A percentile compares a stretch with the other conserved stretches of the same genome.
These are phyloP conservation scores for Parnassius glacialis DNA, from an alignment of 2,888 invertebrate species.

Conservation along the genomic window DNA sequence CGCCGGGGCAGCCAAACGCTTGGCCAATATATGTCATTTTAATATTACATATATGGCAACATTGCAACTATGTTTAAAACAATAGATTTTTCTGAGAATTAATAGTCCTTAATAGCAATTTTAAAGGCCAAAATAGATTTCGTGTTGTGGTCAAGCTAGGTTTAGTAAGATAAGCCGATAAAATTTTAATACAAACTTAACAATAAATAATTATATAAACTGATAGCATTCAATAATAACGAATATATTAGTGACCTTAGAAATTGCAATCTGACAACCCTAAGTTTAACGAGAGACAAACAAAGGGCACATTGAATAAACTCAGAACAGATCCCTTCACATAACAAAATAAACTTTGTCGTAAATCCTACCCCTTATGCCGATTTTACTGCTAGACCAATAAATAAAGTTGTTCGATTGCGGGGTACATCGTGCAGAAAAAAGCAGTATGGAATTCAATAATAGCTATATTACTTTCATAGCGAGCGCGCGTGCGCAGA, in stretches of 20 bases:
- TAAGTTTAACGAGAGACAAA: constrained; percentile 45
- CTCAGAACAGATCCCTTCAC: constrained; percentile 56
- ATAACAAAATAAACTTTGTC: constrained; percentile 62
- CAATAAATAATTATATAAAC: too few species aligned
- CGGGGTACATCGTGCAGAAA: constrained; percentile 46
- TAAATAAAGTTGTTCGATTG: constrained; percentile 74
- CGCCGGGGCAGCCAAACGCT: too few species aligned
- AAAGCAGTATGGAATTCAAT: constrained; percentile 43
- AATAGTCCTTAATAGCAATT: too few species aligned
- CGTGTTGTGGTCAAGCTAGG: too few species aligned
- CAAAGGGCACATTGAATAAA: constrained; percentile 61
- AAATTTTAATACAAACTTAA: too few species aligned
- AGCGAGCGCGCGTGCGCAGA: constrained; percentile 48
- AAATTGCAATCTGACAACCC: constrained; percentile 38
- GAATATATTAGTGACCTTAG: background rate
- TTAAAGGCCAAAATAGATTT: too few species aligned
- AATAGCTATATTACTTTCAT: constrained; percentile 61
- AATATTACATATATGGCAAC: too few species aligned
- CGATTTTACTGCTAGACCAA: constrained; percentile 67
- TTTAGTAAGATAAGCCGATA: too few species aligned
- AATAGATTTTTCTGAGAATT: too few species aligned
- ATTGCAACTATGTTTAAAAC: too few species aligned
- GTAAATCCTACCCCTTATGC: constrained; percentile 66
- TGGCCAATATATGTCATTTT: too few species aligned
- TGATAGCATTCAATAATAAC: background rate